Conservation (phyloP, 2,113 vertebrate genomes). For the Ursus arctos region DNA sequence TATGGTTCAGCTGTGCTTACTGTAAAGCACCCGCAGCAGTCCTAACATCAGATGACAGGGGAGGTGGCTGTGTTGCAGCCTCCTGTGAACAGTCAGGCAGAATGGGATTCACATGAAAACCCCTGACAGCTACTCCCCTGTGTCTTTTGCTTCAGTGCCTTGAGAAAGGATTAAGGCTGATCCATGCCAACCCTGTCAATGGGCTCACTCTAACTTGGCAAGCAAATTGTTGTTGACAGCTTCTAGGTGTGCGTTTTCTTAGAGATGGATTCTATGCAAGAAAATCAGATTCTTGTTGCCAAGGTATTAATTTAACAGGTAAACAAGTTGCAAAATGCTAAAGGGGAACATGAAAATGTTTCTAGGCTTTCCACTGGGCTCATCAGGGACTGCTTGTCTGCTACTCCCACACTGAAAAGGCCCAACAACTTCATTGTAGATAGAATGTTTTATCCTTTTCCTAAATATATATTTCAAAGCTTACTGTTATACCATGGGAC, state of each 20-base stretch:
- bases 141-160: constrained; percentile 33
- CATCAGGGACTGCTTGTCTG: not conserved
- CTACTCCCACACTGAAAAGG: not conserved
- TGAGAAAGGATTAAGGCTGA: constrained; percentile 65
- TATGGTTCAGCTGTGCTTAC: not conserved
- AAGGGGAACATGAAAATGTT: constrained; percentile 24
- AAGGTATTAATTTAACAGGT: constrained; percentile 60
- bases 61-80: not conserved
- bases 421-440: not conserved
- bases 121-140: constrained; percentile 18
- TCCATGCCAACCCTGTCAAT: constrained; percentile 44
- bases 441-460: not conserved
- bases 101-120: not conserved
- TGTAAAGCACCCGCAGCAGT: not conserved
- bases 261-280: constrained; percentile 39
- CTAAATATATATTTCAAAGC: constrained; percentile 55
- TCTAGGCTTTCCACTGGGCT: not conserved
- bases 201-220: constrained; percentile 54
- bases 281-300: constrained; percentile 67
- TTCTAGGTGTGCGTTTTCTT: constrained; percentile 70
- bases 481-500: not conserved
- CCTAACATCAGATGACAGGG: not conserved
- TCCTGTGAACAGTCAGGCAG: not conserved
- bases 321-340: constrained; percentile 69
- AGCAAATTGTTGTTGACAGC: constrained; percentile 56